Evolutionary conservation across 2,113 vertebrate genomes (phyloP), one percentile per base, ranked within the genome.

Genomic region (Galemys pyrenaicus): DNA sequence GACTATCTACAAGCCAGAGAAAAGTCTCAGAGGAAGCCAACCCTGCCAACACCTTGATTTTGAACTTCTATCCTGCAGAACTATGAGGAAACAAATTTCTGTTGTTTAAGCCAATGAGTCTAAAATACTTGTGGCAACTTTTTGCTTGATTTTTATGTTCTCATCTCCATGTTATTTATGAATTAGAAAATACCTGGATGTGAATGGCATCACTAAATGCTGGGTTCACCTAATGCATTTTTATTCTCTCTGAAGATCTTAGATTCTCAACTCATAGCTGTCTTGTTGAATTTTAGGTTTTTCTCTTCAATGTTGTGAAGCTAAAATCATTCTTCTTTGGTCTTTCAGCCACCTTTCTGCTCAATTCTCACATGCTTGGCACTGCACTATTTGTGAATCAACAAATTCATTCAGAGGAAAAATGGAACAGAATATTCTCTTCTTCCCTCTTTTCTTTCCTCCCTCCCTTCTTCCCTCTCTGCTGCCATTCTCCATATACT

Each of bases 201-300:
- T 64, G 39, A 65, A 41, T 70, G 84, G 41, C 41, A 71, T 70
- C 13, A 44, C 16, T 84, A 54, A 89, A 65, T 32, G 22, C 62
- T 71, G n/a, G 41, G 51, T 77, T 93, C n/a, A 81, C 86, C 75
- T 75, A 67, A 62, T 67, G 74, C 17, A 81, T 24, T 86, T 81
- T 30, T 30, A 77, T 64, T 65, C 32, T 15, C 15, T 56, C 10
- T 91, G 67, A 81, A 58, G 92, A 35, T 64, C 49, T 67, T 68
- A 41, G 28, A 17, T 82, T 77, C 44, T 93, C 60, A 46, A 77
- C 6, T 91, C 68, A 56, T 77, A 41, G 19, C 54, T 62, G 58
- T 82, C 51, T 77, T 87, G 49, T 28, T 46, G 37, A 88, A 89
- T 73, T 87, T 4, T 30, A 32, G 10, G 67, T 37, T 87, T 95